phyloP scores from a whole-genome alignment of 2,113 vertebrate species.

The Chauna torquata region DNA sequence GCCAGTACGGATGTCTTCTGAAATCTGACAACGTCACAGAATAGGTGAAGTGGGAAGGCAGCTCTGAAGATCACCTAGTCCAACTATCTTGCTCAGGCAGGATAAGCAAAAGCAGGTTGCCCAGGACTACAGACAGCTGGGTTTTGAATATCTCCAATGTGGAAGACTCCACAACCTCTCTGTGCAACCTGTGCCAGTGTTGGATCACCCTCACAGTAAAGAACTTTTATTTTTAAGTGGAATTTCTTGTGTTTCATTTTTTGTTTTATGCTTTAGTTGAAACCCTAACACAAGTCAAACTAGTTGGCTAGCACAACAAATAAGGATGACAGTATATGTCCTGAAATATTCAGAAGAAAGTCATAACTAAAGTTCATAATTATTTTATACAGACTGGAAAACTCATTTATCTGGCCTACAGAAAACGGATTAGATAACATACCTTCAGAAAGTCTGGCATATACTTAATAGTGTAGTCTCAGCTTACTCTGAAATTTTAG shows the following conservation, averaged over 20 bases:
- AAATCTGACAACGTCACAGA: not conserved
- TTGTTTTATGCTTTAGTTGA: not conserved
- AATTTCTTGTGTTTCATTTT: not conserved
- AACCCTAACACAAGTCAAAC: not conserved
- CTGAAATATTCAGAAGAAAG: not conserved
- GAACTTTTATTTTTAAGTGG: not conserved
- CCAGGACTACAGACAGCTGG: not conserved
- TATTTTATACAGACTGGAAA: not conserved
- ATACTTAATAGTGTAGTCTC: not conserved
- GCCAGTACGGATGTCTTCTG: not conserved
- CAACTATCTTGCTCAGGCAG: not conserved
- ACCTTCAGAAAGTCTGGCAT: not conserved
- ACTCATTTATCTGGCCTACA: not conserved
- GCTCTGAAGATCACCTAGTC: not conserved
- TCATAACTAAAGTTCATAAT: not conserved
- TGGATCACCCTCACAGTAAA: not conserved
- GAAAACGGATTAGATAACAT: not conserved
- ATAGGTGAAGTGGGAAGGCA: not conserved
- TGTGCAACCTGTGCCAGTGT: not conserved
- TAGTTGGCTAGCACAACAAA: not conserved
- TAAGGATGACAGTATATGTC: not conserved
- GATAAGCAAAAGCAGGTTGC: not conserved
- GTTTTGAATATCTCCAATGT: not conserved
- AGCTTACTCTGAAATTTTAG: not conserved
- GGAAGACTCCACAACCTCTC: not conserved